phyloP scores from a whole-genome alignment of 2,113 vertebrate species.

The Patagioenas fasciata region DNA sequence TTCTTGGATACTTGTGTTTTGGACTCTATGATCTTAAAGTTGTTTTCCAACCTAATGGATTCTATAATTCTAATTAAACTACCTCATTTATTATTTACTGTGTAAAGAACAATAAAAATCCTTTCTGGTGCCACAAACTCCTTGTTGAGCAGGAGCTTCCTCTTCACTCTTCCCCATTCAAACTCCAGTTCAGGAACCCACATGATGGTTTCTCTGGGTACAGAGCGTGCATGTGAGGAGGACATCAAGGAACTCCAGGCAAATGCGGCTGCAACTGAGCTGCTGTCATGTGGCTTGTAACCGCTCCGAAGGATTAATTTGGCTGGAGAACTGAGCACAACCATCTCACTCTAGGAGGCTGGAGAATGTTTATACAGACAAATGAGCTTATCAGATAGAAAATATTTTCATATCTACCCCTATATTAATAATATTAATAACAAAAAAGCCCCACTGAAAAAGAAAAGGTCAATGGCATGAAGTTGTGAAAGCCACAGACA shows the following conservation, averaged over 20 bases:
- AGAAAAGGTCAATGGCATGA: not conserved
- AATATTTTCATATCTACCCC: not conserved
- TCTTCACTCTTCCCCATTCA: not conserved
- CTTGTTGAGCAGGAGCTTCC: not conserved
- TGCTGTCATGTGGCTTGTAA: not conserved
- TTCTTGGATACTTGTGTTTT: not conserved
- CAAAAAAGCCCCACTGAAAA: not conserved
- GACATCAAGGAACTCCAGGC: not conserved
- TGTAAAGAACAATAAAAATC: not conserved
- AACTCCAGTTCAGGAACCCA: not conserved
- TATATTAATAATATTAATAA: not conserved
- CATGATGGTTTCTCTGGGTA: not conserved
- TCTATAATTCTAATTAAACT: not conserved
- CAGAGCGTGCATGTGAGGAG: rapidly evolving
- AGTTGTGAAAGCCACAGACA: not conserved
- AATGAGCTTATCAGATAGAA: not conserved
- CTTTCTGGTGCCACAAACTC: not conserved
- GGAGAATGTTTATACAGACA: not conserved
- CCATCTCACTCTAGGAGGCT: not conserved
- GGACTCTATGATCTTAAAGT: not conserved
- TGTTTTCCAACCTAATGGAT: not conserved
- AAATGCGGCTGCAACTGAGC: not conserved
- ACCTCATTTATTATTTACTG: not conserved
- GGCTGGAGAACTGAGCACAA: not conserved
- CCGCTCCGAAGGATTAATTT: not conserved